A percentile compares a stretch with the other conserved stretches of the same genome.
These are phyloP conservation scores for Trimorus sp. DNA, from an alignment of 2,888 invertebrate genomes.

Conservation along the genomic window DNA sequence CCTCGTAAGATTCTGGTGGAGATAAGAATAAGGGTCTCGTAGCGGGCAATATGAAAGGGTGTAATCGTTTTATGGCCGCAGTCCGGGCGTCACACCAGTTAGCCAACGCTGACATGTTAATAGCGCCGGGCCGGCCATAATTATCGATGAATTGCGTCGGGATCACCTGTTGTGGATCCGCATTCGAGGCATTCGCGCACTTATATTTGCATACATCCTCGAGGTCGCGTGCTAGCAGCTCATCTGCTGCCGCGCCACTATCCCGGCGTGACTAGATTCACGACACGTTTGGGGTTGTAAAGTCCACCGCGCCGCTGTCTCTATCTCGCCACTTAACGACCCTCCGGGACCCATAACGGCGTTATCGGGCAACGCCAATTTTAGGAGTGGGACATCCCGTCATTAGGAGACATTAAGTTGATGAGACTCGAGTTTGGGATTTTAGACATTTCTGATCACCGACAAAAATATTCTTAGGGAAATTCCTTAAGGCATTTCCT, in stretches of 20 bases:
- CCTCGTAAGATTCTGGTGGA: too few species aligned
- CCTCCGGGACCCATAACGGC: background rate
- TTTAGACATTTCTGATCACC: too few species aligned
- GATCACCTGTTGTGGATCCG: conserved; percentile 76
- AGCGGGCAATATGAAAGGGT: too few species aligned
- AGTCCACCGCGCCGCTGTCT: conserved; percentile 70
- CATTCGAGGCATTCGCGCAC: conserved; percentile 58
- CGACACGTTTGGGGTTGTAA: conserved; percentile 76
- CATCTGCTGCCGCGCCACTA: conserved; percentile 77
- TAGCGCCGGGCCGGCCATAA: conserved; percentile 25
- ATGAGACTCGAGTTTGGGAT: too few species aligned
- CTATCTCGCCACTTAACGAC: too few species aligned
- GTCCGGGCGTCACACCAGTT: conserved; percentile 10
- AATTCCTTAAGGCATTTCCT: too few species aligned
- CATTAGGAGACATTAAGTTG: too few species aligned
- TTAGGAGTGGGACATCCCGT: too few species aligned
- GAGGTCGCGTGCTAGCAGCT: conserved; percentile 78
- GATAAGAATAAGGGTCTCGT: too few species aligned
- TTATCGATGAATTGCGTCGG: conserved; percentile 59
- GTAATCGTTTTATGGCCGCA: too few species aligned
- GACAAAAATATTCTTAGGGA: too few species aligned
- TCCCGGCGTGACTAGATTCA: conserved; percentile 77
- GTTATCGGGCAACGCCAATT: too few species aligned
- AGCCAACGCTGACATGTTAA: conserved; percentile 27
- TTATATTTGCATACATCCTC: conserved; percentile 61